A percentile compares a stretch with the other conserved stretches of the same genome.
phyloP scores from a whole-genome alignment of 2,113 vertebrate genomes.

The Ahaetulla prasina region DNA sequence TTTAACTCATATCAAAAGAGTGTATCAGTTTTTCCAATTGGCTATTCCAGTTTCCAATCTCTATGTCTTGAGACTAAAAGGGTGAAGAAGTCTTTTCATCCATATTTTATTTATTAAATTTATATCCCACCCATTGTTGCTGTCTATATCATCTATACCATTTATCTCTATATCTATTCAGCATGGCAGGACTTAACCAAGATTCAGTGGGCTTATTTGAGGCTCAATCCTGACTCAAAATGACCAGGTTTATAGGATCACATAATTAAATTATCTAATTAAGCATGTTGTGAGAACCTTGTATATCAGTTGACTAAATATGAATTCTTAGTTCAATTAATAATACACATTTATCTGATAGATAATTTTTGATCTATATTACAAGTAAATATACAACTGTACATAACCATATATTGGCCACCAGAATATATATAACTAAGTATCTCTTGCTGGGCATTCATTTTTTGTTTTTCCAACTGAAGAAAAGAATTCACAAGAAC shows the following conservation, averaged over 20 bases:
- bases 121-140: too few species aligned
- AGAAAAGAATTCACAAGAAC: slow-evolving; percentile 63
- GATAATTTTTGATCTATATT: not conserved
- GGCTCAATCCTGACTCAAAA: not conserved
- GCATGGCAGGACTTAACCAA: not conserved
- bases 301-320: not conserved
- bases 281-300: not conserved
- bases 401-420: not conserved
- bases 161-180: too few species aligned
- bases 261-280: not conserved
- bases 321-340: not conserved
- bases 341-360: not conserved
- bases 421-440: not conserved
- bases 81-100: not conserved
- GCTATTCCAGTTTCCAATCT: not conserved
- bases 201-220: not conserved
- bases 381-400: not conserved
- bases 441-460: slow-evolving; percentile 58
- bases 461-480: slow-evolving; percentile 44
- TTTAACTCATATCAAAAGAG: not conserved
- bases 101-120: too few species aligned
- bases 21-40: not conserved
- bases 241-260: not conserved
- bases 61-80: not conserved
- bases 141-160: too few species aligned